Conservation (phyloP, 2,888 invertebrate genomes). For the Epinotia demarniana region DNA sequence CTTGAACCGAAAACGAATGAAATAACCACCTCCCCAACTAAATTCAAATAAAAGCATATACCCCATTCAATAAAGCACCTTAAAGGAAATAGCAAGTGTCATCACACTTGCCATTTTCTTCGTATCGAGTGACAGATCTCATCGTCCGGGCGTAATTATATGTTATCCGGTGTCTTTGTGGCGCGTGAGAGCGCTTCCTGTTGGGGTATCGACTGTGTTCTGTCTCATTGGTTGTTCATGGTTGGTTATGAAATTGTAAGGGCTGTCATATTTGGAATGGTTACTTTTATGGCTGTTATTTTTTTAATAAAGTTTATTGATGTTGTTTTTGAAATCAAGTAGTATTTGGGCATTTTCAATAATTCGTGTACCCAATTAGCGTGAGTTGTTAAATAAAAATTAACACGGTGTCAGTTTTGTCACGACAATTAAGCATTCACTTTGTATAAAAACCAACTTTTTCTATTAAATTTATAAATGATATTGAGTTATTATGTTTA, state of each 20-base stretch:
- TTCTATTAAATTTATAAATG: too few relatives aligned
- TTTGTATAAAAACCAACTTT: too few relatives aligned
- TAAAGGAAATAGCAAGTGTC: constrained; percentile 75
- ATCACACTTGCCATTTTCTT: constrained; percentile 63
- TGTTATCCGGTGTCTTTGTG: constrained; percentile 77
- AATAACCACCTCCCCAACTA: not conserved
- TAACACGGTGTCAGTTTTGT: too few relatives aligned
- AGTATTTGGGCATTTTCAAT: too few relatives aligned
- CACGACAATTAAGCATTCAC: too few relatives aligned
- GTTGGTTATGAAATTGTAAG: not conserved
- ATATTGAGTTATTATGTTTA: too few relatives aligned
- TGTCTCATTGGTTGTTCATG: not conserved
- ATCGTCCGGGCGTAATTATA: constrained; percentile 77
- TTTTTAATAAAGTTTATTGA: not conserved
- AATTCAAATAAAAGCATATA: not conserved
- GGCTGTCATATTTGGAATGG: not conserved
- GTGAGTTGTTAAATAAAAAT: too few relatives aligned
- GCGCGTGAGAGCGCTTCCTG: constrained; percentile 74
- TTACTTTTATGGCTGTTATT: not conserved
- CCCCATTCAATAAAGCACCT: constrained; percentile 24
- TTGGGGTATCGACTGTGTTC: constrained; percentile 51
- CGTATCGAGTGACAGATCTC: constrained; percentile 54
- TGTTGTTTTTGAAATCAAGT: not conserved
- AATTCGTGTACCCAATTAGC: too few relatives aligned
- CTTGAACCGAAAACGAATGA: not conserved